phyloP scores from a whole-genome alignment of 2,113 vertebrate genomes.

The rabbit (Oryctolagus cuniculus) region mOryCun1.1 NC_091438.1:34018501-34019000 shows the following conservation, averaged over 20 bases:
- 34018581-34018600: fast-evolving
- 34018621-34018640: fast-evolving
- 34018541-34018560: not conserved
- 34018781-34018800: not conserved
- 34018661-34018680: fast-evolving
- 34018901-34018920: not conserved
- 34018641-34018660: not conserved
- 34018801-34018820: not conserved
- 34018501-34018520: not conserved
- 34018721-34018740: not conserved
- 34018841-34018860: fast-evolving
- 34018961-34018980: not conserved
- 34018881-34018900: not conserved
- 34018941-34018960: not conserved
- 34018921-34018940: not conserved
- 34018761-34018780: not conserved
- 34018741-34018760: no score
- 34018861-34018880: not conserved
- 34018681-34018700: not conserved
- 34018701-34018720: not conserved
- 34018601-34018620: not conserved
- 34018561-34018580: not conserved
- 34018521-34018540: not conserved
- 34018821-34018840: no score
- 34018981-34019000: slow-evolving; percentile 74